Evolutionary conservation across 2,113 vertebrate species (phyloP), one percentile per base, ranked within the genome.

Genomic region (Crotalus viridis): DNA sequence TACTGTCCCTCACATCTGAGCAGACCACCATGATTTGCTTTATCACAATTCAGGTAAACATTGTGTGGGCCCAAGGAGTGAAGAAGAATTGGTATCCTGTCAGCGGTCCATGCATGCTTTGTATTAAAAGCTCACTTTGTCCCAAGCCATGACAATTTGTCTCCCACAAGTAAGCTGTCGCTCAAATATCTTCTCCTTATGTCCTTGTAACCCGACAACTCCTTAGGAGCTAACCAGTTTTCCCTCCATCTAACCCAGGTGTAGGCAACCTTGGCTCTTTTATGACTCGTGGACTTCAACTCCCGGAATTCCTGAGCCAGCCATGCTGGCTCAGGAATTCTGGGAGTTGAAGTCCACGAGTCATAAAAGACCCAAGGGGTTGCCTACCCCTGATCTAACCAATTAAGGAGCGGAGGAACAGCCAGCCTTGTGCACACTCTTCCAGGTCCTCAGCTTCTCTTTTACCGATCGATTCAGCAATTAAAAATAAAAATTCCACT

Each of bases 11-110:
- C 28, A 85, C 1, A 94, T 94, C 91, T 64, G 69, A 92, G 85
- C 52, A 92, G 96, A 96, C 95, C 95, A 97, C 94, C 95, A 28
- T 46, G 95, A 4, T 85, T 46, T 93, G 85, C 10, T 92, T 55
- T 92, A 90, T 95, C 93, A 93, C 54, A 69, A 88, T 51, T 46
- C 33, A 92, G 33, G 64, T 51, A 94, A 95, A 93, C 87, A 87
- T 87, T 69, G 89, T 39, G 93, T 87, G 91, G 93, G 22, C 1
- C 86, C 89, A 22, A 90, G 93, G 86, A 87, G 12, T 89, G n/a
- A 90, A 74, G 89, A 57, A 94, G 51, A 92, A 61, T 26, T 15
- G 74, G 92, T 0, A 0, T 46, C 69, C 26, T 22, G 17, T 51
- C 24, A n/a, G 10, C 28, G 87, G 46, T 21, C 3, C 2, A 33